Conservation (phyloP, 2,113 vertebrate species). For the Ovis aries region ARS-UI_Ramb_v3.0 NC_056055.1:51985501-51986000, state of each 20-base stretch:
- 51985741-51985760: no score
- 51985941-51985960: not conserved
- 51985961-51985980: not conserved
- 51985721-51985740: no score
- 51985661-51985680: no score
- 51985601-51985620: not conserved
- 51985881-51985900: not conserved
- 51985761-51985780: not conserved
- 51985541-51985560: not conserved
- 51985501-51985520: fast-evolving
- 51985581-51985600: not conserved
- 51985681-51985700: no score
- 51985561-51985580: not conserved
- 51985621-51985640: not conserved
- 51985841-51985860: not conserved
- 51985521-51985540: not conserved
- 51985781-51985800: not conserved
- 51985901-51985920: not conserved
- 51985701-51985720: no score
- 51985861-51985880: not conserved
- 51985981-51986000: not conserved
- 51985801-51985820: not conserved
- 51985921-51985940: not conserved
- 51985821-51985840: not conserved
- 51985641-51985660: not conserved